Percentiles rank a stretch among this genome's conserved stretches.
Conservation (phyloP, 2,888 invertebrate species). For the Drosophila prostipennis region DNA sequence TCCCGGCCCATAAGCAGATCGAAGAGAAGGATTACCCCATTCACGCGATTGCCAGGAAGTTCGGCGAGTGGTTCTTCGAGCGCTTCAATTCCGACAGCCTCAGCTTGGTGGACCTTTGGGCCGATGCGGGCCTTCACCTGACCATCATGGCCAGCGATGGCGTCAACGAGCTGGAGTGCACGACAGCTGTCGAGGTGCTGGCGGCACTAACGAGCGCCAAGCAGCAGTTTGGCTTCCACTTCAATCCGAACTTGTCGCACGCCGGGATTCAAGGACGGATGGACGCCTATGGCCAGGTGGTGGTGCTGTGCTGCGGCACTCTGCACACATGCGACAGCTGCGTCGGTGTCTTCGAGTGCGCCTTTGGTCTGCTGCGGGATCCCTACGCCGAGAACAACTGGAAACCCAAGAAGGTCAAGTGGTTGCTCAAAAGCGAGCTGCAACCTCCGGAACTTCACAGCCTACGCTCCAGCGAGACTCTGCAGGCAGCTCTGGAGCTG, state of each 20-base stretch:
- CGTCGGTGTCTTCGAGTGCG: slow-evolving; percentile 88
- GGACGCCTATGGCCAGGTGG: slow-evolving; percentile 87
- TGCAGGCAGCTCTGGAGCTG: slow-evolving; percentile 67
- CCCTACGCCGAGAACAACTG: slow-evolving; percentile 87
- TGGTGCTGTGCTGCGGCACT: slow-evolving; percentile 87
- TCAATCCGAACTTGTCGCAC: slow-evolving; percentile 86
- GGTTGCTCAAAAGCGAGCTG: slow-evolving; percentile 83
- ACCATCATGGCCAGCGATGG: slow-evolving; percentile 70
- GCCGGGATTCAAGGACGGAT: slow-evolving; percentile 86
- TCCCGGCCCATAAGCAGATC: not conserved
- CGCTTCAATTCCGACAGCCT: slow-evolving; percentile 83
- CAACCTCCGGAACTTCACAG: slow-evolving; percentile 63
- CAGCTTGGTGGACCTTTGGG: slow-evolving; percentile 86
- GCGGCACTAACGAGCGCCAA: slow-evolving; percentile 82
- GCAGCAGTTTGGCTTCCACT: slow-evolving; percentile 85
- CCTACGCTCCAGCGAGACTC: slow-evolving; percentile 68
- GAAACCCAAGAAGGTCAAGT: slow-evolving; percentile 87
- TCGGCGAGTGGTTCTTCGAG: slow-evolving; percentile 86
- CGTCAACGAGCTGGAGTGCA: slow-evolving; percentile 60
- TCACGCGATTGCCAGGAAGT: slow-evolving; percentile 85
- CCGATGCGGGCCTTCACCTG: slow-evolving; percentile 83
- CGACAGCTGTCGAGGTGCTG: slow-evolving; percentile 74
- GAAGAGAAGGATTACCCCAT: slow-evolving; percentile 73
- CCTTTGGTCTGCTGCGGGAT: slow-evolving; percentile 87
- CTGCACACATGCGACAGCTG: slow-evolving; percentile 85